Evolutionary conservation across 2,797 vertebrate genomes (phyloP).

Genomic region (Sebastes taczanowskii): DNA sequence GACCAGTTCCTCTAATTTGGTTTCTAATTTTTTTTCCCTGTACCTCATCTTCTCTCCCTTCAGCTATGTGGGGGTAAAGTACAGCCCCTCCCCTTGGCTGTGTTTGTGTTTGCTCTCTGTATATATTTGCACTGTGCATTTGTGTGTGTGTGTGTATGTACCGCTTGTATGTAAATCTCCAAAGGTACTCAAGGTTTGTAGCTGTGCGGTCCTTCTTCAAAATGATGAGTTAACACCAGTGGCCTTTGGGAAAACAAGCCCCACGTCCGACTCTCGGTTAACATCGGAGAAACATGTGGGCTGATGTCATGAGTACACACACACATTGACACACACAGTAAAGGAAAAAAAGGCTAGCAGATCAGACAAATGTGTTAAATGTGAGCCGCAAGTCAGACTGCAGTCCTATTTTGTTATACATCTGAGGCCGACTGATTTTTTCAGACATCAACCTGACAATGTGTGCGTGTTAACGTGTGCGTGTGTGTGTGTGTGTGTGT

Average conservation of each 20-base stretch:
- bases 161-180: constrained; percentile 61
- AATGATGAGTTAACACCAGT: constrained; percentile 60
- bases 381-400: constrained; percentile 18
- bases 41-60: constrained; percentile 68
- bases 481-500: constrained; percentile 12
- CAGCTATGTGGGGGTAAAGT: constrained; percentile 66
- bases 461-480: not conserved
- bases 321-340: not conserved
- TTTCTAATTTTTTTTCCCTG: constrained; percentile 75
- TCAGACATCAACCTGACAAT: constrained; percentile 20
- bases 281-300: constrained; percentile 25
- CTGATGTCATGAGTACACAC: constrained; percentile 13
- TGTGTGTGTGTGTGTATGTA: not conserved
- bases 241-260: constrained; percentile 55
- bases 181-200: constrained; percentile 49
- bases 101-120: constrained; percentile 55
- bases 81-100: constrained; percentile 55
- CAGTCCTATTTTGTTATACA: constrained; percentile 23
- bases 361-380: constrained; percentile 43
- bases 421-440: constrained; percentile 18
- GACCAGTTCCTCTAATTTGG: constrained; percentile 82
- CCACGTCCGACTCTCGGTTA: constrained; percentile 3
- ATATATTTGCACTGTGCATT: no score
- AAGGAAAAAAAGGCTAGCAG: constrained; percentile 3
- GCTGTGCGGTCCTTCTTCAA: constrained; percentile 28